These are phyloP conservation scores for Agrotis puta DNA, from an alignment of 2,888 invertebrate species.

Conservation along the genomic window DNA sequence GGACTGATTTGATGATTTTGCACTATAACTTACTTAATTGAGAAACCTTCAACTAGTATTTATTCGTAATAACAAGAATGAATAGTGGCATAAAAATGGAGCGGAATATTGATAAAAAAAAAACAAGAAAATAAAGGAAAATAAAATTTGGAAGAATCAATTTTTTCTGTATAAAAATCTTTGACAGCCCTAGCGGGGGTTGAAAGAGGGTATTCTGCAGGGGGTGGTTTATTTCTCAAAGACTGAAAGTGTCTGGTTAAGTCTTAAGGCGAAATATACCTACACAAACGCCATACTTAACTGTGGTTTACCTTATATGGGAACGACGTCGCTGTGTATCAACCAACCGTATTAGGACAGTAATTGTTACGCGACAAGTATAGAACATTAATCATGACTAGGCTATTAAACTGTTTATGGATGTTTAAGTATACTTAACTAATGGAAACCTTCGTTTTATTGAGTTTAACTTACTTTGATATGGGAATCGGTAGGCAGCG, in stretches of 20 bases:
- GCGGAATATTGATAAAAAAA: too few species aligned
- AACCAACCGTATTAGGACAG: conserved; percentile 29
- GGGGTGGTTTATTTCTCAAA: conserved; percentile 31
- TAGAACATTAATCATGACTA: conserved; percentile 48
- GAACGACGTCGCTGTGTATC: conserved; percentile 31
- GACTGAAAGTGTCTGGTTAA: conserved; percentile 23
- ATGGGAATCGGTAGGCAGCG: background rate
- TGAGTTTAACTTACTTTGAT: background rate
- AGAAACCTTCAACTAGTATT: too few species aligned
- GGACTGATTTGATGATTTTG: too few species aligned
- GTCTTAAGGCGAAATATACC: conserved; percentile 36
- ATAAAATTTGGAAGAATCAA: background rate
- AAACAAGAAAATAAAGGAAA: too few species aligned
- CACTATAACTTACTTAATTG: too few species aligned
- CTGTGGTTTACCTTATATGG: conserved; percentile 40
- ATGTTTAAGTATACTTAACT: conserved; percentile 19
- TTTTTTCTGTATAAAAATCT: background rate
- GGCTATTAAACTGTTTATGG: conserved; percentile 43
- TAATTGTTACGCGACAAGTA: conserved; percentile 52
- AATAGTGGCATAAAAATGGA: too few species aligned
- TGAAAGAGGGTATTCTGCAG: conserved; percentile 19
- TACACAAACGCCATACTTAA: conserved; percentile 36
- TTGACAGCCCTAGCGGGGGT: conserved; percentile 13
- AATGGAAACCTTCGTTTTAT: conserved; percentile 29
- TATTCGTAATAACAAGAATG: too few species aligned